Evolutionary conservation across 2,888 invertebrate genomes (phyloP).

Genomic region (Tachina fera): DNA sequence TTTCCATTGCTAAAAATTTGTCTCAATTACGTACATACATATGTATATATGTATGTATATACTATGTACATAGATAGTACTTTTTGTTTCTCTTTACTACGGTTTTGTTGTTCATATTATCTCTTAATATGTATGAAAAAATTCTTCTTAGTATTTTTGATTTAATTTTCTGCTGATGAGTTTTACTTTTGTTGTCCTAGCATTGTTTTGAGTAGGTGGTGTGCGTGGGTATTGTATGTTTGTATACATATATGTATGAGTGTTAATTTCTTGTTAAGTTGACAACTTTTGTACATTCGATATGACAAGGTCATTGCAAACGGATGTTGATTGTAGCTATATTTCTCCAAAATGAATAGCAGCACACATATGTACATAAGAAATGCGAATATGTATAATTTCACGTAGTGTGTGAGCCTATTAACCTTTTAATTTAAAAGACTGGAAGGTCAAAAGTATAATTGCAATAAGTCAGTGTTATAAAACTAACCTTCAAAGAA

Average conservation of each 20-base stretch:
- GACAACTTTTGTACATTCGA: slow-evolving; percentile 57
- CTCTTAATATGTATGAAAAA: slow-evolving; percentile 45
- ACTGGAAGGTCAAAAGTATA: too few species aligned
- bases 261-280: slow-evolving; percentile 49
- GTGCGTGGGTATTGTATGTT: background rate
- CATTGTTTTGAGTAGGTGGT: slow-evolving; percentile 18
- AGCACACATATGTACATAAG: background rate
- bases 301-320: slow-evolving; percentile 69
- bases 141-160: slow-evolving; percentile 14
- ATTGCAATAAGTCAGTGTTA: too few species aligned
- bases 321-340: slow-evolving; percentile 21
- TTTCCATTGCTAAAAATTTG: slow-evolving; percentile 11
- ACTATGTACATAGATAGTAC: background rate
- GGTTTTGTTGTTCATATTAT: background rate
- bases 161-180: slow-evolving; percentile 50
- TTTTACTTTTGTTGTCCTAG: slow-evolving; percentile 29
- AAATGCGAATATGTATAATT: background rate
- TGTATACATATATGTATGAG: background rate
- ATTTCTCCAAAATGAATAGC: background rate
- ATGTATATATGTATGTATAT: too few species aligned
- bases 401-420: too few species aligned
- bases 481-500: too few species aligned
- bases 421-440: too few species aligned
- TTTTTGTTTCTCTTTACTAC: background rate
- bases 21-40: background rate